Evolutionary conservation across 2,888 invertebrate species (phyloP).

Genomic region (Nomada fucata): DNA sequence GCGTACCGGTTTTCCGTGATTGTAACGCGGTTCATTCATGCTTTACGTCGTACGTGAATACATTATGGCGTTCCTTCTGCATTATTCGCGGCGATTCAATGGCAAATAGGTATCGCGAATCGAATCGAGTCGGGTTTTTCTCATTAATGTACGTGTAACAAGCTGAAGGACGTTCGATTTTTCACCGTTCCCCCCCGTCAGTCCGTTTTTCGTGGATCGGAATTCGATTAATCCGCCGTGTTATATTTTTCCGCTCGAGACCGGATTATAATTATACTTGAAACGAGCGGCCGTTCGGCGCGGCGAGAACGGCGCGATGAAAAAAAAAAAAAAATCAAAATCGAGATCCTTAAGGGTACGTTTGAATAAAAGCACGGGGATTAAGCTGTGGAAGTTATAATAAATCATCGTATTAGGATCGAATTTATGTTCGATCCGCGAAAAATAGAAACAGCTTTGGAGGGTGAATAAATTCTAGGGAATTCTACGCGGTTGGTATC

Average conservation of each 20-base stretch:
- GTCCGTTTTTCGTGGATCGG: too few relatives aligned
- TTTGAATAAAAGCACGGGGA: not conserved
- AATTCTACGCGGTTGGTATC: slow-evolving; percentile 52
- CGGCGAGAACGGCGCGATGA: too few relatives aligned
- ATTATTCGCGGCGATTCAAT: slow-evolving; percentile 11
- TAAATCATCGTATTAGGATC: slow-evolving; percentile 43
- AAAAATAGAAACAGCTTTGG: slow-evolving; percentile 38
- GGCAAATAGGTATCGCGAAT: not conserved
- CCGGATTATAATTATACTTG: too few relatives aligned
- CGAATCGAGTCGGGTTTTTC: not conserved
- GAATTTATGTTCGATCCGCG: slow-evolving; percentile 31
- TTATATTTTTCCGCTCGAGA: too few relatives aligned
- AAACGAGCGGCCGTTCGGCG: too few relatives aligned
- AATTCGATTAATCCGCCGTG: too few relatives aligned
- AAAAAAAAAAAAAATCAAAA: not conserved
- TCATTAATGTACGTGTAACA: not conserved
- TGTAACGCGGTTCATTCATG: slow-evolving; percentile 32
- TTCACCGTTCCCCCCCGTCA: too few relatives aligned
- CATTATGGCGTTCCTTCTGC: slow-evolving; percentile 5
- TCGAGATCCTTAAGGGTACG: too few relatives aligned
- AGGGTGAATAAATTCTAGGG: slow-evolving; percentile 55
- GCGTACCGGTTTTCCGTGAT: slow-evolving; percentile 34
- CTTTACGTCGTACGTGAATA: slow-evolving; percentile 18
- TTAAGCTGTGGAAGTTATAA: not conserved
- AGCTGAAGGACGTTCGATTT: not conserved